Conservation (phyloP, 2,888 invertebrate species). For the Thecophora atra region DNA sequence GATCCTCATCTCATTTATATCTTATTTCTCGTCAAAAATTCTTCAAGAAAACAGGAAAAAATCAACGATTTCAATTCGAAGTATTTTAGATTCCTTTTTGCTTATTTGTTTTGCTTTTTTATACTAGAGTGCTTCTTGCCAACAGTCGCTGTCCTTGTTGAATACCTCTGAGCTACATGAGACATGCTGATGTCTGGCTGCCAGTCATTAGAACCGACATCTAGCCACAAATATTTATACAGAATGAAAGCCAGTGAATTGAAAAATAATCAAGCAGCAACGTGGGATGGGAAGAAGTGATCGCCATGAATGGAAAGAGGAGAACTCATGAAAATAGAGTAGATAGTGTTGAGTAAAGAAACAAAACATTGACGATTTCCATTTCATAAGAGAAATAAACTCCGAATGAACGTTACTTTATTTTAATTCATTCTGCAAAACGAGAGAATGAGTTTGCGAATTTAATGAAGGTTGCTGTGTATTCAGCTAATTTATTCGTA, state of each 20-base stretch:
- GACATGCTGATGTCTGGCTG: slow-evolving; percentile 19
- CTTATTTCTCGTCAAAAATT: too few species aligned
- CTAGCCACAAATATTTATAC: slow-evolving; percentile 31
- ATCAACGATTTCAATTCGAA: too few species aligned
- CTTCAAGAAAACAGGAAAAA: too few species aligned
- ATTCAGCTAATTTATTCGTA: background rate
- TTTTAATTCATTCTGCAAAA: background rate
- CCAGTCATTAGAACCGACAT: slow-evolving; percentile 36
- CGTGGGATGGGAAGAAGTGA: too few species aligned
- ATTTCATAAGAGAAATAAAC: background rate
- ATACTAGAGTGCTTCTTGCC: too few species aligned
- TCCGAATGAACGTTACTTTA: background rate
- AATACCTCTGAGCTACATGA: slow-evolving; percentile 21
- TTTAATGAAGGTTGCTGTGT: background rate
- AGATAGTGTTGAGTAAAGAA: background rate
- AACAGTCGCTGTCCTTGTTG: background rate
- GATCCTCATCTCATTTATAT: too few species aligned
- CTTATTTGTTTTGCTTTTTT: too few species aligned
- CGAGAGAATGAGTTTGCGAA: background rate
- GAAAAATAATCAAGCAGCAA: too few species aligned
- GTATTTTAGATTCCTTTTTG: too few species aligned
- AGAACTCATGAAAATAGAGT: too few species aligned
- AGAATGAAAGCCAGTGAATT: slow-evolving; percentile 14
- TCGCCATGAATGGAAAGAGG: too few species aligned
- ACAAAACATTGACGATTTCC: background rate